Evolutionary conservation across 2,113 vertebrate species (phyloP), one percentile per base, ranked within the genome.

Genomic region (Callipepla squamata): DNA sequence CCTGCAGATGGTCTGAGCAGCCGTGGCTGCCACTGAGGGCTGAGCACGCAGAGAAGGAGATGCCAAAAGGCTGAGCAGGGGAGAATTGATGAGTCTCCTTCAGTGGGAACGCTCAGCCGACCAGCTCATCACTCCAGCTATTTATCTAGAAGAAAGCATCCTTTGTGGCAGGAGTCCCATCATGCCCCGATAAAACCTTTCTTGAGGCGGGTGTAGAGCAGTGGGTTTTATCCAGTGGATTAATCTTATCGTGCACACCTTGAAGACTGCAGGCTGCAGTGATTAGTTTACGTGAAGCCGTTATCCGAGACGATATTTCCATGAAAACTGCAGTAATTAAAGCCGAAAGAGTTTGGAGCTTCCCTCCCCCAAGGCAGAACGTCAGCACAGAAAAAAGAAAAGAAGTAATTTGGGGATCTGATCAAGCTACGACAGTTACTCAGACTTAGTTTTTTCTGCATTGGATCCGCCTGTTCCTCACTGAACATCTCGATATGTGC

Each of bases 401-500:
- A 85, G 78, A 77, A 75, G 89, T 93, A 95, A 98, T 98, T 97
- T 97, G 96, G 82, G 66, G 88, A 92, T 95, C 78, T 28, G 80
- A 93, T 86, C n/a, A 38, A 90, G 63, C 92, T 85, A 34, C 89
- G 68, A 12, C 84, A 72, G 67, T 73, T 59, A 44, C 77, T 90
- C 58, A 89, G 76, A 19, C 34, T 73, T 21, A 44, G 58, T n/a
- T 94, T 83, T 69, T 34, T 53, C 51, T 28, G 51, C 51, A 53
- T 5, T 53, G 51, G 26, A 15, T 53, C 51, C 3, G 26, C 26
- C 26, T 53, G 51, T 17, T 53, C 51, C 26, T 15, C 51, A 53
- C 51, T 8, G 5, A 53, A 53, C 23, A 7, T 34, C 80, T 68
- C 1, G 0, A 15, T 7, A 7, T 13, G 7, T 57, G 58, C 57